Base-by-base conservation (phyloP, 2,888 invertebrate genomes). In the Ophioninae sp. region DNA sequence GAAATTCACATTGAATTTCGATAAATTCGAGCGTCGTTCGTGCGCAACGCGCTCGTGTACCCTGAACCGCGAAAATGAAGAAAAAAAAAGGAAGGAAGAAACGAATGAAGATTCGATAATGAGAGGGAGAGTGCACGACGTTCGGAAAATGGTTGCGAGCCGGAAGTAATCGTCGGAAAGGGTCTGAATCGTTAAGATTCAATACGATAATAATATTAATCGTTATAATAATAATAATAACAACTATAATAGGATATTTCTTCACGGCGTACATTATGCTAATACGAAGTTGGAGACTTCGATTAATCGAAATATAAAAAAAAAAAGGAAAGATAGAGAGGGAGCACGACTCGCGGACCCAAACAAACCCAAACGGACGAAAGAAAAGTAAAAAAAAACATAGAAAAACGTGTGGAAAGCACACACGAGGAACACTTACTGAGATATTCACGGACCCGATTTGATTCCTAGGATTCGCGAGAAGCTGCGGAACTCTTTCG, bases 1-100 rank as follows among this genome's bases (percentile, higher is more conserved):
- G 30, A 30, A n/a, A 67, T 23, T 44, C 10, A 64, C 41, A 56
- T 76, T 51, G 41, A 68, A n/a, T 56, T 9, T 17, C 58, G 6
- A 61, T 67, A 30, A 9, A 64, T 7, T 65, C 20, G n/a, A 67
- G 30, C 63, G 22, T 72, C 59, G 41, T 73, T 63, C 9, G 59
- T 67, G 51, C 17, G 75, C 71, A 56, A 78, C 71, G 84, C 17
- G 51, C 51, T 51, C 51, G 51, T 74, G 71, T 81, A 78, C 81
- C 84, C 84, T 84, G 81, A 84, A 84, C 78, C 84, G 71, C 67
- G 13, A 51, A 51, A 17, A 2, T 51, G 51, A 51, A 17, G 6
- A 51, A 13, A 44, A 39, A 39, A 8, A 44, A 44, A n/a, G n/a
- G n/a, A n/a, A n/a, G n/a, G n/a, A n/a, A 30, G 30, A 30, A 30